Evolutionary conservation across 1,140 invertebrate species (phyloP), one percentile per base, ranked within the genome.

Genomic region (Charaxes varanes): DNA sequence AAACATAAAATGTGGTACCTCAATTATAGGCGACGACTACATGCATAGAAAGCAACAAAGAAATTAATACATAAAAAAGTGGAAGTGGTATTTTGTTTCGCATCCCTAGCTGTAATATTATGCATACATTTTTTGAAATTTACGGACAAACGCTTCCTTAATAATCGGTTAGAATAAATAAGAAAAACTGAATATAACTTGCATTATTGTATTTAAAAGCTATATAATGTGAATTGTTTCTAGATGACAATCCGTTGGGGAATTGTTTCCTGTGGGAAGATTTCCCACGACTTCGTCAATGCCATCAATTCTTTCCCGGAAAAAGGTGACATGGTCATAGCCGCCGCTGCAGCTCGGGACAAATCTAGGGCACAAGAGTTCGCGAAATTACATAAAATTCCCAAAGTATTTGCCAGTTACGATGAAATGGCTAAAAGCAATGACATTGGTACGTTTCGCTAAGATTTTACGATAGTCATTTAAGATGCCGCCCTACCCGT

Each of bases 191-290:
- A n/a, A n/a, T n/a, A n/a, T n/a, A n/a, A n/a, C n/a, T n/a, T n/a
- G n/a, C n/a, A n/a, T n/a, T n/a, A n/a, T n/a, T n/a, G n/a, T n/a
- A n/a, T n/a, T n/a, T n/a, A n/a, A n/a, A n/a, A n/a, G n/a, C n/a
- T n/a, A n/a, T n/a, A n/a, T n/a, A n/a, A n/a, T n/a, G n/a, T n/a
- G n/a, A n/a, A n/a, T n/a, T n/a, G n/a, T 24, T 56, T 55, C 2
- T 48, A 76, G 69, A 79, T 81, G 74, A 37, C 64, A 7, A 30
- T 79, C 23, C 74, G 78, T 23, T 82, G 72, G 70, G 72, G 74
- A 19, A 78, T 82, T 6, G 72, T 79, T 34, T 59, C 62, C 4
- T 62, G 72, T 14, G 72, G 62, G 4, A 73, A 69, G 43, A 82
- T 79, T 30, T 42, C 58, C 30, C 50, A 71, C 56, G 78, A 82